Evolutionary conservation across 2,888 invertebrate species (phyloP), one percentile per base, ranked within the genome.

Genomic region (Branchipolynoe longqiensis): DNA sequence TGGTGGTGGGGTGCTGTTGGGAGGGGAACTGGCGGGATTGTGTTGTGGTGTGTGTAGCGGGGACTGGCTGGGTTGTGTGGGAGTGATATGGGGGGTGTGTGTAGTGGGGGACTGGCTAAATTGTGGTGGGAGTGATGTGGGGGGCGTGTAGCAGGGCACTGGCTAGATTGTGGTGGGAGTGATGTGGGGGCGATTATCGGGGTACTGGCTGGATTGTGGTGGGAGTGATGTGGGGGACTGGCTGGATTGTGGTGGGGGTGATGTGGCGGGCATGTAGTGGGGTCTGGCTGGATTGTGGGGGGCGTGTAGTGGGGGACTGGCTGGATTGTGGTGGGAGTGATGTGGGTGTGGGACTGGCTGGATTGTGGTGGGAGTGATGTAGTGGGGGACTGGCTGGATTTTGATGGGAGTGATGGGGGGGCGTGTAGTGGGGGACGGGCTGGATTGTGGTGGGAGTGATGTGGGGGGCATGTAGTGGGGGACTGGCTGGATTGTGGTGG

Each of bases 11-110:
- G n/a, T n/a, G n/a, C n/a, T n/a, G n/a, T n/a, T n/a, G n/a, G n/a
- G n/a, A n/a, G n/a, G n/a, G n/a, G n/a, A n/a, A n/a, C n/a, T n/a
- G n/a, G n/a, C n/a, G n/a, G 48, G 48, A 8, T 12, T 56, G 56
- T 22, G 56, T 56, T 56, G 22, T 12, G 25, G 6, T 56, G 56
- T 8, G 56, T 56, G 3, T 62, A 28, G 28, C 12, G 33, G 8
- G 38, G 36, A n/a, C 69, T 33, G 38, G 58, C 25, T 69, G 69
- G 62, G 62, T 28, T 18, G 62, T 62, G 62, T 2, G n/a, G n/a
- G 4, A 58, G 58, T 58, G 18, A 33, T 36, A 69, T 54, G 54
- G 62, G 48, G 8, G 48, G 48, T 12, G 18, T 18, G 18, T 48
- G 48, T 18, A 8, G 18, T 48, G 48, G 48, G 18, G 48, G 48